Evolutionary conservation across 2,797 vertebrate species (phyloP), one percentile per base, ranked within the genome.

Genomic region (Anabas testudineus): DNA sequence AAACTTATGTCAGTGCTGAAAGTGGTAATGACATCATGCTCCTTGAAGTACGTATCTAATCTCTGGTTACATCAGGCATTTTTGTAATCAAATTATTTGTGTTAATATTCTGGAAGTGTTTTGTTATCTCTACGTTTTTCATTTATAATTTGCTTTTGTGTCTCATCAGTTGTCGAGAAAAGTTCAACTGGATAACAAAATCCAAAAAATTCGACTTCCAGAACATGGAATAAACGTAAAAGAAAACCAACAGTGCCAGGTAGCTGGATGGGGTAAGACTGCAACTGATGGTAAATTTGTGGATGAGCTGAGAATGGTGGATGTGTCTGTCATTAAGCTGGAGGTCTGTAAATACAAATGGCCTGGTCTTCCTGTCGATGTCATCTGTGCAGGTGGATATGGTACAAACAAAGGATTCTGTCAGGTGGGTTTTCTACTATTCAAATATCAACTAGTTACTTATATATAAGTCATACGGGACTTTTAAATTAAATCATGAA

Each of bases 1-100:
- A 18, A 12, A 0, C 0, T 14, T 89, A 19, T n/a, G 1, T 0
- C 1, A 1, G 6, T 0, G 0, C 3, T 0, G 0, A 0, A 1
- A 0, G 0, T 16, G 80, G 74, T 3, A 24, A 56, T 10, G 90
- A 92, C 81, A 91, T 93, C 61, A 87, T 91, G 90, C 84, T 92
- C 49, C 82, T 93, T 39, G 84, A 77, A 74, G 91, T 92, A 87
- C 80, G 81, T 65, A 36, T 36, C n/a, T n/a, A n/a, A n/a, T n/a
- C n/a, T n/a, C n/a, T n/a, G n/a, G n/a, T n/a, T n/a, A n/a, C n/a
- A n/a, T n/a, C n/a, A n/a, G n/a, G n/a, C n/a, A n/a, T n/a, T n/a
- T n/a, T n/a, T n/a, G n/a, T n/a, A n/a, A n/a, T n/a, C n/a, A n/a
- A n/a, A n/a, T n/a, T n/a, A n/a, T n/a, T n/a, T n/a, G n/a, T n/a